Evolutionary conservation across 2,113 vertebrate species (phyloP), one percentile per base, ranked within the genome.

Genomic region (Coptodon bakossiorum): DNA sequence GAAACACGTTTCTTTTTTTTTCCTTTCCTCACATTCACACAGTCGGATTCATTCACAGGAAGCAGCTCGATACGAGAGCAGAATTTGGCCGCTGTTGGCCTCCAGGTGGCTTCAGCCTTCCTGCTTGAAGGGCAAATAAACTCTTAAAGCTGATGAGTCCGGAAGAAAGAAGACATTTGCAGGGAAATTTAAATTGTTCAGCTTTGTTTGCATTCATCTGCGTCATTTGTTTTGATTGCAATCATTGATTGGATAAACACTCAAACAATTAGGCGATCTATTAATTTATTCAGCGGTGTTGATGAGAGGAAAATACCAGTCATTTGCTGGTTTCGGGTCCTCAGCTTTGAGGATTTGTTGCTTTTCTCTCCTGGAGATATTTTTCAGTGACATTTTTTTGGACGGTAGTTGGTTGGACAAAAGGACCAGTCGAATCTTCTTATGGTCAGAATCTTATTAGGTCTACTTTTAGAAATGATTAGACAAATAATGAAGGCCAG

Each of bases 1-100:
- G 80, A 45, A 84, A 66, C 45, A 13, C 0, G 0, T 45, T 16
- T 31, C 50, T 52, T 24, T 54, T 19, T 22, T 13, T 52, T 5
- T 22, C 63, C 52, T 86, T 80, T 38, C 17, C 57, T 84, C 68
- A 54, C 56, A 86, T 81, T 80, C 66, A 57, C 66, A 45, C 78
- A 56, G 31, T 79, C 29, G 1, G 50, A 50, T 78, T 43, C 43
- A 50, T 85, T 80, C 22, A 76, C 61, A 59, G 59, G 45, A 59
- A 83, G 38, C 81, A 27, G 66, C 85, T 34, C 6, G 1, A 52
- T 31, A 76, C 61, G 40, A 59, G 84, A 4, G 53, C 59, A 27
- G 80, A 34, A 68, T 17, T 54, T 3, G 31, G 81, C 56, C 1
- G 45, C 45, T n/a, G 1, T 40, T 4, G 45, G 59, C 61, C 73